Percentiles rank a stretch among this genome's conserved stretches.
These are phyloP conservation scores for Archivesica marissinica DNA, from an alignment of 1,140 invertebrate genomes.

Conservation along the genomic window DNA sequence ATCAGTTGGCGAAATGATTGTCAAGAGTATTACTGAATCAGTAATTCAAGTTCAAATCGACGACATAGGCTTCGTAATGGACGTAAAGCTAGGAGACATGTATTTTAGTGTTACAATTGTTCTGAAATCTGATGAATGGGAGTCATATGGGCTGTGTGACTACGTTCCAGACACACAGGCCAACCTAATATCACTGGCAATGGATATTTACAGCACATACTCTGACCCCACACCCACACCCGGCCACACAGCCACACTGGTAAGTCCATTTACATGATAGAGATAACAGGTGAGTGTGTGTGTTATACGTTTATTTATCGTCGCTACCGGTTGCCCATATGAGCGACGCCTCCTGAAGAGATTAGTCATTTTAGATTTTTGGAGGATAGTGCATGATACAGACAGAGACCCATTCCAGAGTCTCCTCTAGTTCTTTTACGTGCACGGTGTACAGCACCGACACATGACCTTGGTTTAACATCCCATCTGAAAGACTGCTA, in stretches of 20 bases:
- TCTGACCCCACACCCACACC: not conserved
- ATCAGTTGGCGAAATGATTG: not conserved
- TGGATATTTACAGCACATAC: not conserved
- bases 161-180: conserved; percentile 2
- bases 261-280: no score
- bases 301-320: no score
- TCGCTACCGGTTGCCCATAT: no score
- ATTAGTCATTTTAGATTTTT: no score
- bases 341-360: no score
- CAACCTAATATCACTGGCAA: not conserved
- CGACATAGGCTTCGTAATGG: conserved; percentile 31
- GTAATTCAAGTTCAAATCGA: not conserved
- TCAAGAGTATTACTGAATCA: conserved; percentile 7
- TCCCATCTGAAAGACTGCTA: no score
- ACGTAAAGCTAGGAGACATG: conserved; percentile 1
- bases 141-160: conserved; percentile 12
- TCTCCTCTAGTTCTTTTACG: no score
- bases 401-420: no score
- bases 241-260: not conserved
- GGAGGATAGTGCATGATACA: no score
- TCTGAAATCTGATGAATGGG: not conserved
- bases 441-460: no score
- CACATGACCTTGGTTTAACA: no score
- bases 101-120: conserved; percentile 23
- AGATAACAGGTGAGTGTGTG: no score